Base-by-base conservation (phyloP, 2,797 vertebrate species). In the Cynodonichthys magdalenae region DNA sequence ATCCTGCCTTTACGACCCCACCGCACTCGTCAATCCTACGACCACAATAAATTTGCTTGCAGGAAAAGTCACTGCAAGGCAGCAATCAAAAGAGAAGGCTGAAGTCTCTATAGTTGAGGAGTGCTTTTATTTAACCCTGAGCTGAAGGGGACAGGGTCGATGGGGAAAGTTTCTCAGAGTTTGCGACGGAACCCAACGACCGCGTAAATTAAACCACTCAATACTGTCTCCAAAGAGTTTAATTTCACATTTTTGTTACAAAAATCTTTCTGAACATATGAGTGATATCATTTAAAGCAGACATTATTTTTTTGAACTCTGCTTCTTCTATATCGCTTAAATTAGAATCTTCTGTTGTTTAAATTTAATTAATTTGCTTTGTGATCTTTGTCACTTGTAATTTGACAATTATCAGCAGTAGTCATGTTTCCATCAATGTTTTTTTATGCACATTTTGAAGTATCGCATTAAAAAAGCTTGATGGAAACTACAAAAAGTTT, bases 1-100 rank as follows among this genome's bases (percentile, higher is more conserved):
- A 81, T 57, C 69, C 3, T 27, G 24, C 59, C 57, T 74, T 78
- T 79, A 74, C 53, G 55, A 71, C 54, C 46, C 36, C 15, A 4
- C 58, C 50, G 63, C 55, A 50, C 53, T 71, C 69, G 81, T 89
- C 83, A 81, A 81, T 81, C 77, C 70, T 57, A 8, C 20, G n/a
- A 67, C 68, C 5, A 19, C 15, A 73, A 71, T 82, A 69, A 81
- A 83, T 81, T 69, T 15, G 1, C 65, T 68, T 45, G 52, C 55
- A 76, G 79, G 77, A 78, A 83, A 82, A 79, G 79, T 83, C 75
- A 73, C 77, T 34, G 20, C 36, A n/a, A 31, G 28, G 44, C 54
- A 55, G 47, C 62, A 52, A 54, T 53, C 4, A 20, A 50, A 63
- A 54, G 27, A 63, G n/a, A 49, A 49, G 15, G 41, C 50, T 14